These are phyloP conservation scores for Homalodisca vitripennis DNA, from an alignment of 1,140 invertebrate species.

Conservation along the genomic window DNA sequence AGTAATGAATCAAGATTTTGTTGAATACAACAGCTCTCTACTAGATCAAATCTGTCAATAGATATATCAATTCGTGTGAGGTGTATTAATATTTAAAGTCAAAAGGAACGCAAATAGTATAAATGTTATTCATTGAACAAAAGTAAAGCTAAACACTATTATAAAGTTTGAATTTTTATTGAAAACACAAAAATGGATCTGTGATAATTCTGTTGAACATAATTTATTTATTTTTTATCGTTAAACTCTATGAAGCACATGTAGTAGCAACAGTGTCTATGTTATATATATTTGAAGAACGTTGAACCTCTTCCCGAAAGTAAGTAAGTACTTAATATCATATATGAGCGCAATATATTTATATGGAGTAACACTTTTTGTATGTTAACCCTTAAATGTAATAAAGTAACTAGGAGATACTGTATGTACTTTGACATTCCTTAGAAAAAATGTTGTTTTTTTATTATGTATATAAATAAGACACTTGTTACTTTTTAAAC, in stretches of 20 bases:
- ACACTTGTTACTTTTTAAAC: slow-evolving; percentile 23
- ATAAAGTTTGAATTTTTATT: background rate
- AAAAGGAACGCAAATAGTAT: too few relatives aligned
- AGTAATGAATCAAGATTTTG: too few relatives aligned
- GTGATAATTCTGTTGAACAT: slow-evolving; percentile 13
- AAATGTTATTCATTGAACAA: too few relatives aligned
- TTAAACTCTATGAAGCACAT: background rate
- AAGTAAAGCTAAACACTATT: too few relatives aligned
- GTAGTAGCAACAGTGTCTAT: background rate
- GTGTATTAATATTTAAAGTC: too few relatives aligned
- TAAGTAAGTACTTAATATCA: slow-evolving; percentile 21
- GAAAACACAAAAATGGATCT: background rate
- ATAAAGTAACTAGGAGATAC: background rate
- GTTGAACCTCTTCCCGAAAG: slow-evolving; percentile 24
- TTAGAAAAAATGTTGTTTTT: slow-evolving; percentile 14
- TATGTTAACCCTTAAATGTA: background rate
- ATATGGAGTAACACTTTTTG: slow-evolving; percentile 1
- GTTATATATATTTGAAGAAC: background rate
- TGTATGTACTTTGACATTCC: slow-evolving; percentile 19
- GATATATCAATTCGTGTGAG: too few relatives aligned
- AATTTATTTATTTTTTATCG: background rate
- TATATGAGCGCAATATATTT: slow-evolving; percentile 20
- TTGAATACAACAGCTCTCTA: too few relatives aligned
- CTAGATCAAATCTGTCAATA: too few relatives aligned
- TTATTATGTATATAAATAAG: slow-evolving; percentile 16